Conservation (phyloP, 2,888 invertebrate species). For the Timema podura region DNA sequence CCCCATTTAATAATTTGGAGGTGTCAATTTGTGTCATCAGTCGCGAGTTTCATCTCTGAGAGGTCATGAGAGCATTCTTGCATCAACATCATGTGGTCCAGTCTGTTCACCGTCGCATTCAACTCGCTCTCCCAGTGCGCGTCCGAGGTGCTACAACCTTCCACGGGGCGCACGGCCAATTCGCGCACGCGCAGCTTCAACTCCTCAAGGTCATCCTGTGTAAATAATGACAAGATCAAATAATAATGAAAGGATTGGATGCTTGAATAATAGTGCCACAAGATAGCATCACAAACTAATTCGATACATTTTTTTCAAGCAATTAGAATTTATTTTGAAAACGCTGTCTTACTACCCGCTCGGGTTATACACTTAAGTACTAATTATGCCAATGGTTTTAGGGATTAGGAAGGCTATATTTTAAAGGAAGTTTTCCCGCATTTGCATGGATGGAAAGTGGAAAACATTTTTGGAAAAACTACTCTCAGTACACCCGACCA, state of each 20-base stretch:
- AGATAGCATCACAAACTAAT: no score
- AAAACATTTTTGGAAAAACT: no score
- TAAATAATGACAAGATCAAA: background rate
- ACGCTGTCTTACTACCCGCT: no score
- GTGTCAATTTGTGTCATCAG: slow-evolving; percentile 9
- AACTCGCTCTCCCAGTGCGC: slow-evolving; percentile 73
- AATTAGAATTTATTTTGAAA: no score
- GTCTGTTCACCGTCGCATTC: slow-evolving; percentile 71
- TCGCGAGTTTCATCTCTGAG: slow-evolving; percentile 14
- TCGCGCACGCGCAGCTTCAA: slow-evolving; percentile 66
- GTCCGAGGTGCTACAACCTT: slow-evolving; percentile 62
- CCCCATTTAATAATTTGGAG: no score
- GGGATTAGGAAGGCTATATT: no score
- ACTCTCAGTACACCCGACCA: no score
- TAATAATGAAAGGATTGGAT: background rate
- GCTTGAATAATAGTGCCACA: background rate
- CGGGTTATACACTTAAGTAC: no score
- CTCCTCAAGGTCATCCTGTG: slow-evolving; percentile 54
- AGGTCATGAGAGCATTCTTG: slow-evolving; percentile 59
- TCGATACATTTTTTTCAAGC: no score
- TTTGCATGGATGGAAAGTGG: no score
- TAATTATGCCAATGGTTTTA: no score
- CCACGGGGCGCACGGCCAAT: slow-evolving; percentile 67
- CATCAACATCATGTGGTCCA: slow-evolving; percentile 67
- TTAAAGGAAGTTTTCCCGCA: no score